These are phyloP conservation scores for Spilarctia lutea DNA, from an alignment of 2,888 invertebrate genomes.

Conservation along the genomic window DNA sequence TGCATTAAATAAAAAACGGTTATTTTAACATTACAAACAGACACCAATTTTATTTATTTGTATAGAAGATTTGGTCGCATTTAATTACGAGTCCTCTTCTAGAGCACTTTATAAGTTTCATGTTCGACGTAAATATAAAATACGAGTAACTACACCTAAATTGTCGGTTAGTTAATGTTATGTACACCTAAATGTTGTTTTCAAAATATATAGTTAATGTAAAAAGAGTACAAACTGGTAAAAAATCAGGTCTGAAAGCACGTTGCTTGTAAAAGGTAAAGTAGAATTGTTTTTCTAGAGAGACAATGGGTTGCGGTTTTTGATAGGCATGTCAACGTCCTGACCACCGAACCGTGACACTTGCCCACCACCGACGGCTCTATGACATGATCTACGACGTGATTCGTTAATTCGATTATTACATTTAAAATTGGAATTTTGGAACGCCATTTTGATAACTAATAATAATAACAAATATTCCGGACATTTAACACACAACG, in stretches of 20 bases:
- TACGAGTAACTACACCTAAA: neutral
- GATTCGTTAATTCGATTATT: slow-evolving; percentile 34
- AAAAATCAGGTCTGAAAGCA: slow-evolving; percentile 18
- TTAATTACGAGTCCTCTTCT: neutral
- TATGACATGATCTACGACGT: slow-evolving; percentile 42
- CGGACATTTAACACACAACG: no score
- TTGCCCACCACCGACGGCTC: slow-evolving; percentile 54
- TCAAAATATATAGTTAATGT: neutral
- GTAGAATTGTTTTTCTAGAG: slow-evolving; percentile 55
- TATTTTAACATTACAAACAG: no score
- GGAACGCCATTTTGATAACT: neutral
- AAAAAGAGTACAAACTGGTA: neutral
- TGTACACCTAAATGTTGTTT: neutral
- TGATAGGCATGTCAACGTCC: slow-evolving; percentile 79
- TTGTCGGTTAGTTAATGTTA: neutral
- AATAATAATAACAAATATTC: no score
- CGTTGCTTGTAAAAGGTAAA: slow-evolving; percentile 43
- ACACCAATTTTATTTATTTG: no score
- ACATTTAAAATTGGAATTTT: slow-evolving; percentile 13
- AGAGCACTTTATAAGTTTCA: neutral
- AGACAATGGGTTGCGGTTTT: slow-evolving; percentile 80
- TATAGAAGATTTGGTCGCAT: no score
- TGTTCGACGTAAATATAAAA: neutral
- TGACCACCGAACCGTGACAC: slow-evolving; percentile 71
- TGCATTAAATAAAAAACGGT: no score